Evolutionary conservation across 2,797 vertebrate genomes (phyloP).

Genomic region (Poeciliopsis paucimaculata): DNA sequence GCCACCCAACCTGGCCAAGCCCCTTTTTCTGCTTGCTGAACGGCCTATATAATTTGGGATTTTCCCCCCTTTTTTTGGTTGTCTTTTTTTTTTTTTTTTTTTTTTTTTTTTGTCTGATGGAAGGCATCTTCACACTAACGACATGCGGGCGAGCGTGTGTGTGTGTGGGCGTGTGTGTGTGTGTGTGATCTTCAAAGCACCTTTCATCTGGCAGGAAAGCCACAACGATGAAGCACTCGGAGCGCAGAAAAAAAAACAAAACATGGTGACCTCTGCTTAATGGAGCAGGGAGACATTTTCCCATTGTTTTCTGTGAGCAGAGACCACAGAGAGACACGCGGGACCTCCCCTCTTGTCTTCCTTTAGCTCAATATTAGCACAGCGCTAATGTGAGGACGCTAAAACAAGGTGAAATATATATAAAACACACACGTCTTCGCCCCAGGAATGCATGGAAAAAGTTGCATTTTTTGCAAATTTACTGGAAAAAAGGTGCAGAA

Average conservation of each 20-base stretch:
- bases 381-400: not conserved
- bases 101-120: not conserved
- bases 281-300: constrained; percentile 72
- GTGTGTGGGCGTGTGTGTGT: not conserved
- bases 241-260: constrained; percentile 39
- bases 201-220: constrained; percentile 69
- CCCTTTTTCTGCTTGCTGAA: constrained; percentile 11
- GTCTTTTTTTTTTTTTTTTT: too few species aligned
- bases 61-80: not conserved
- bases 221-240: constrained; percentile 71
- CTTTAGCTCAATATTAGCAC: not conserved
- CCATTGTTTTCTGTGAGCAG: constrained; percentile 54
- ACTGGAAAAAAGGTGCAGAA: not conserved
- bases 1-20: too few species aligned
- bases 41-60: constrained; percentile 16
- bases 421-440: not conserved
- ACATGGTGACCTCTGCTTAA: constrained; percentile 72
- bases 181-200: constrained; percentile 63
- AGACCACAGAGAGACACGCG: constrained; percentile 60
- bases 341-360: constrained; percentile 21
- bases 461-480: not conserved
- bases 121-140: not conserved
- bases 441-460: not conserved
- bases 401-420: not conserved
- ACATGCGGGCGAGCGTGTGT: too few species aligned